phyloP scores from a whole-genome alignment of 2,113 vertebrate genomes.

The Takifugu bimaculatus region DNA sequence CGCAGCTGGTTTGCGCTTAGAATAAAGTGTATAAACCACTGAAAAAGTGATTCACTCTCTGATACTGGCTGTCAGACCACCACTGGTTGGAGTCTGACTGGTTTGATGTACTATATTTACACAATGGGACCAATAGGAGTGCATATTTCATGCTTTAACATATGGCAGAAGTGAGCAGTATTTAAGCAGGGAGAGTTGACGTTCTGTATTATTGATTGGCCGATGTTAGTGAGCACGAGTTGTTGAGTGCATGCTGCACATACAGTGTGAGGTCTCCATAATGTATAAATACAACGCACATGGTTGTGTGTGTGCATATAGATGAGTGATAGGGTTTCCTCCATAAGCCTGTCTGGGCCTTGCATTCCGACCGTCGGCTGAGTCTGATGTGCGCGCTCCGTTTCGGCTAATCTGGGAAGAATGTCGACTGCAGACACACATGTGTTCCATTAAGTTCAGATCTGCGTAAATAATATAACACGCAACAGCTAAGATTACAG shows the following conservation, averaged over 20 bases:
- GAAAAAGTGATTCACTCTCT: conserved; percentile 60
- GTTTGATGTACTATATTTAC: conserved; percentile 44
- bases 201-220: conserved; percentile 29
- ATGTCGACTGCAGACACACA: conserved; percentile 68
- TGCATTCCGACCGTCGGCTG: conserved; percentile 63
- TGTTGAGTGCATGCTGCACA: conserved; percentile 33
- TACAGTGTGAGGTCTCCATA: conserved; percentile 8
- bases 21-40: conserved; percentile 49
- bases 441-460: conserved; percentile 73
- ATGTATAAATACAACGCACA: conserved; percentile 36
- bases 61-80: conserved; percentile 52
- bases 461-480: conserved; percentile 72
- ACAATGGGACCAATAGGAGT: conserved; percentile 12
- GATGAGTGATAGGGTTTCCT: conserved; percentile 64
- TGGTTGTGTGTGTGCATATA: conserved; percentile 7
- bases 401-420: conserved; percentile 71
- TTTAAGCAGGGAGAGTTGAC: neutral
- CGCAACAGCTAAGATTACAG: conserved; percentile 70
- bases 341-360: conserved; percentile 51
- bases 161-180: conserved; percentile 7
- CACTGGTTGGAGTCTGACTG: conserved; percentile 23
- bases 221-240: conserved; percentile 13
- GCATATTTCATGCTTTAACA: conserved; percentile 15
- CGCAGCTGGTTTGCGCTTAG: conserved; percentile 8
- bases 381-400: conserved; percentile 55